Percentiles rank a stretch among this genome's conserved stretches.
Evolutionary conservation across 1,140 invertebrate genomes (phyloP).

Genomic region (Leptoteleia sp.): DNA sequence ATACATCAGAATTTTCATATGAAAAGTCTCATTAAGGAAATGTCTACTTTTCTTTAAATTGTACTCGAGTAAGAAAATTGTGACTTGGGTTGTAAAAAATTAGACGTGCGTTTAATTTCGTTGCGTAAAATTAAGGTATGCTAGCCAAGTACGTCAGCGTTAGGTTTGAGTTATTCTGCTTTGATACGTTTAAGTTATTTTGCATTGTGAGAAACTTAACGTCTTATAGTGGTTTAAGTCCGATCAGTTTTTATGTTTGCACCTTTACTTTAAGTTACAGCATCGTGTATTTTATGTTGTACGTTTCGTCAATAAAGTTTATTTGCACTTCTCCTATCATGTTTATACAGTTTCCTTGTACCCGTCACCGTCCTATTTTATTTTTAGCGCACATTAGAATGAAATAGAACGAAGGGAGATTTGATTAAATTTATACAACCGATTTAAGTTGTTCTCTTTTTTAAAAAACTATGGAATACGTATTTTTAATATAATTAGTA

Average conservation of each 20-base stretch:
- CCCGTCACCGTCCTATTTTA: slow-evolving; percentile 7
- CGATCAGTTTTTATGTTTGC: slow-evolving; percentile 26
- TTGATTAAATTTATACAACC: slow-evolving; percentile 14
- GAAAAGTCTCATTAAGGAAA: too few relatives aligned
- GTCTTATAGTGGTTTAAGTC: slow-evolving; percentile 27
- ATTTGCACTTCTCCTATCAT: slow-evolving; percentile 42
- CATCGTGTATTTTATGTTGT: slow-evolving; percentile 61
- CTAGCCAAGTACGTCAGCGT: slow-evolving; percentile 1
- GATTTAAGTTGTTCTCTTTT: too few relatives aligned
- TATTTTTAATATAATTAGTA: slow-evolving; percentile 22
- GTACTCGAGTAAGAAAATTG: too few relatives aligned
- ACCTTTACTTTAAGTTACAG: slow-evolving; percentile 47
- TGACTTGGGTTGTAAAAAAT: too few relatives aligned
- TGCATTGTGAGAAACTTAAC: slow-evolving; percentile 5
- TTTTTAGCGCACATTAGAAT: slow-evolving; percentile 12
- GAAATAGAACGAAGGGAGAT: slow-evolving; percentile 1
- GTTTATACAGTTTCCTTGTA: slow-evolving; percentile 45
- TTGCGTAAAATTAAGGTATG: slow-evolving; percentile 13
- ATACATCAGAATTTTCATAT: too few relatives aligned
- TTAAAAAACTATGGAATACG: background rate
- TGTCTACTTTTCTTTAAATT: too few relatives aligned
- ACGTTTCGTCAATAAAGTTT: slow-evolving; percentile 61
- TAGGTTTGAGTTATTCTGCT: slow-evolving; percentile 13
- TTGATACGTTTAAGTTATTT: slow-evolving; percentile 37
- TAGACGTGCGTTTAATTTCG: slow-evolving; percentile 23